Evolutionary conservation across 64 coral and sea anemone genomes (phyloP), one percentile per base, ranked within the genome.

Genomic region (Acropora yongei): DNA sequence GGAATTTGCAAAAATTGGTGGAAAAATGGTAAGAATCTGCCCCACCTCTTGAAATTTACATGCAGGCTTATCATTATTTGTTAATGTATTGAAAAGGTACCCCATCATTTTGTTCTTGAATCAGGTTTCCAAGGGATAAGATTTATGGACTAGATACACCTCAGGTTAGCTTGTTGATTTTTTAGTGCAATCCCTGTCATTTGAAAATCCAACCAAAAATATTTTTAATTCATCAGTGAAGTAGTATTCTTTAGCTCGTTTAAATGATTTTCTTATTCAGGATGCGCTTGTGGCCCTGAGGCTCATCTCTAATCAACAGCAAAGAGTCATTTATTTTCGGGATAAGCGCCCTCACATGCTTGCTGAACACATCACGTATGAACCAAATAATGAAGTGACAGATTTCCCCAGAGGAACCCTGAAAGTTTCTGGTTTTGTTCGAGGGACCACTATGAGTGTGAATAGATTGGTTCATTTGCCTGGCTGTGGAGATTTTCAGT

Each of bases 401-500:
- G 90, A 45, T 44, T 40, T 53, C 16, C n/a, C 73, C 10, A 88
- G 68, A 48, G 97, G 97, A 40, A 99, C 94, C 16, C 63, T 99
- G 13, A 99, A 99, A 69, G 94, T 99, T 6, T 93, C 91, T 78
- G 97, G 97, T 5, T 99, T 89, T 89, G 49, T 99, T 13, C 76
- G 94, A 53, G 97, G 97, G 17, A 90, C 53, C 68, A 88, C 72
- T 58, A 88, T 99, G 17, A 96, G 88, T 57, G 97, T 93, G 18
- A 99, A 99, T 30, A 90, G 94, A 91, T 83, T 99, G 12, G 91
- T 96, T 72, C 92, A 99, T 60, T 67, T 99, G 69, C 91, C 97
- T 44, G 97, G 97, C 6, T 99, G 86, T 90, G 97, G 97, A 57
- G 92, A 93, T 55, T 99, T 99, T 58, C 94, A 99, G 45, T 94